Percentiles rank a stretch among this genome's conserved stretches.
phyloP scores from a whole-genome alignment of 2,888 invertebrate species.

The Athrips mouffetella region DNA sequence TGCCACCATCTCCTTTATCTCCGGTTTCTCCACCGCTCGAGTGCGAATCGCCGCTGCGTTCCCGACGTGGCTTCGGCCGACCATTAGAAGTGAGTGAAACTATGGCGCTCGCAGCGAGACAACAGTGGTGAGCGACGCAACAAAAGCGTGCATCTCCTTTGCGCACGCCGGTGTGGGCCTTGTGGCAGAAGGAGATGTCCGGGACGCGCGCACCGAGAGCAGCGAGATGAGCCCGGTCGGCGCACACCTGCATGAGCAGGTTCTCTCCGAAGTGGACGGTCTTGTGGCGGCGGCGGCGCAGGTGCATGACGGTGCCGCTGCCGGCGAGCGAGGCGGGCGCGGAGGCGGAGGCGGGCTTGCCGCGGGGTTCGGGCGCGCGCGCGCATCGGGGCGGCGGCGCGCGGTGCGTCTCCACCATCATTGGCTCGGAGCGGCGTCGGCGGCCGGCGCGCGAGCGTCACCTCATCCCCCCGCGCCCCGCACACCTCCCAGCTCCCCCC shows the following conservation, averaged over 20 bases:
- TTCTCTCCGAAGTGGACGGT: conserved; percentile 89
- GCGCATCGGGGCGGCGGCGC: conserved; percentile 68
- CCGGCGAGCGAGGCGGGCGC: conserved; percentile 76
- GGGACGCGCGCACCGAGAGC: conserved; percentile 71
- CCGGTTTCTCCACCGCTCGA: conserved; percentile 69
- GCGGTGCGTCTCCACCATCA: conserved; percentile 77
- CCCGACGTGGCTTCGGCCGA: conserved; percentile 56
- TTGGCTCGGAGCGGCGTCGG: conserved; percentile 72
- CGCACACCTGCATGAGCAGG: conserved; percentile 84
- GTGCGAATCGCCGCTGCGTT: conserved; percentile 69
- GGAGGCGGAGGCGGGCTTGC: conserved; percentile 75
- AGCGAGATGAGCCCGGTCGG: conserved; percentile 80
- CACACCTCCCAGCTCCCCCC: conserved; percentile 34
- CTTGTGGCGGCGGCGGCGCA: conserved; percentile 85
- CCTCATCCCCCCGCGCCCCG: conserved; percentile 59
- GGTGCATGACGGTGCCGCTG: conserved; percentile 75
- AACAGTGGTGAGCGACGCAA: conserved; percentile 74
- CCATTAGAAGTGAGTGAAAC: conserved; percentile 60
- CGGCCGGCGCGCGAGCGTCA: conserved; percentile 71
- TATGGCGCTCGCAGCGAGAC: conserved; percentile 64
- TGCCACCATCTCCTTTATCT: conserved; percentile 58
- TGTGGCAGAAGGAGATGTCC: conserved; percentile 72
- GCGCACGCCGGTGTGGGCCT: conserved; percentile 61
- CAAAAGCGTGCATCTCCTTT: conserved; percentile 69
- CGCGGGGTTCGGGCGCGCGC: conserved; percentile 64